Base-by-base conservation (phyloP, 2,113 vertebrate genomes). In the Hemiprocne comata region DNA sequence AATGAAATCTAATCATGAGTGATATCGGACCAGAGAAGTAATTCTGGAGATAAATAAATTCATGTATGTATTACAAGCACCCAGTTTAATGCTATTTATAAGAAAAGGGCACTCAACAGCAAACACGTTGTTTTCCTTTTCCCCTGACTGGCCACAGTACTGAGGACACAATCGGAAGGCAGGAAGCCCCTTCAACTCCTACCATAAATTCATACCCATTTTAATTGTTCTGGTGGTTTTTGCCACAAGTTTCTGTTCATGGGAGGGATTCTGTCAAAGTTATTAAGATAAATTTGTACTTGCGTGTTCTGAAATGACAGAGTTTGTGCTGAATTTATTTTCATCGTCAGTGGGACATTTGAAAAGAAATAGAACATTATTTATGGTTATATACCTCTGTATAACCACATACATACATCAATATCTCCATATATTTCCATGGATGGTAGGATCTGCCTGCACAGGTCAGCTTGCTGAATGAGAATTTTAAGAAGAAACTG, bases 391-490 rank as follows among this genome's bases (percentile, higher is more conserved):
- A 14, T 74, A 67, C 24, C n/a, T 90, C 53, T 82, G n/a, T 86
- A 24, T 51, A 89, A 70, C 5, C 54, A 82, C 10, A 18, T 42
- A 26, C 20, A 21, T 36, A 16, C 54, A n/a, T 28, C 53, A 67
- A 57, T 80, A 79, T 40, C 57, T 83, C 38, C 57, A 15, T 74
- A 2, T 61, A 79, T 85, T 84, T 82, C 76, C 36, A 7, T 19
- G 54, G 61, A 54, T 77, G 18, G 40, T 65, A 61, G 69, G 77
- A 72, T 89, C 57, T 93, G 79, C 85, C 75, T 78, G 92, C 79
- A 86, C 79, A 88, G 88, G 75, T 90, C 91, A 85, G 48, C 72
- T 80, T 85, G 58, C 74, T 94, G 53, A 91, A 89, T 89, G 55
- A 81, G 46, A 60, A 51, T 83, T 69, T 86, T 74, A 17, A 28